Evolutionary conservation across 2,888 invertebrate genomes (phyloP), one percentile per base, ranked within the genome.

Genomic region (Tetheella fluctuosa): DNA sequence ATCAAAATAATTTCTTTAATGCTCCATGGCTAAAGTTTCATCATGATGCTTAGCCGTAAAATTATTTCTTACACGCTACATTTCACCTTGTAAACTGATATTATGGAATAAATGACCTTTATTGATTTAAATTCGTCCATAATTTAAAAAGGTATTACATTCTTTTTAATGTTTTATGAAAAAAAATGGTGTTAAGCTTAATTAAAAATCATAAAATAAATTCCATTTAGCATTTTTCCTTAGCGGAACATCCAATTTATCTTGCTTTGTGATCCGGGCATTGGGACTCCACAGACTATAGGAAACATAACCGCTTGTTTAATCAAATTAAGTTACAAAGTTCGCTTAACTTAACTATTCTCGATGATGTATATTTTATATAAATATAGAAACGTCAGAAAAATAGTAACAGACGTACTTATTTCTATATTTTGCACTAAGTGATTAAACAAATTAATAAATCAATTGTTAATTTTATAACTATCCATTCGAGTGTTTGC

Each of bases 51-150:
- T 73, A 72, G 72, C 78, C 71, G 74, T 73, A 70, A 81, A 84
- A 81, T 79, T 71, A 71, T 77, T 69, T 71, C 78, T 71, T 69
- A 68, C 90, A 89, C 86, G 89, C 85, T 64, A 89, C 68, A 67
- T 75, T 83, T 83, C 64, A 72, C 88, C 88, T 86, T 87, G 86
- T 74, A 79, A 73, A 67, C 60, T 71, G 69, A 73, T 79, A 73
- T 73, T 71, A 74, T 79, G 71, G 73, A 71, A 65, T 67, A 52
- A 30, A 52, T 58, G 20, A 23, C 30, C 28, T 13, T 52, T 52
- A 23, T 52, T 28, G 52, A 28, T 57, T 34, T 52, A 17, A 20
- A 48, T 10, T 23, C 55, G 60, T 62, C 59, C 59, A 55, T 0
- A n/a, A n/a, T 0, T 39, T 7, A n/a, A 39, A 39, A n/a, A 13